phyloP scores from a whole-genome alignment of 2,113 vertebrate species.

The Canis aureus region DNA sequence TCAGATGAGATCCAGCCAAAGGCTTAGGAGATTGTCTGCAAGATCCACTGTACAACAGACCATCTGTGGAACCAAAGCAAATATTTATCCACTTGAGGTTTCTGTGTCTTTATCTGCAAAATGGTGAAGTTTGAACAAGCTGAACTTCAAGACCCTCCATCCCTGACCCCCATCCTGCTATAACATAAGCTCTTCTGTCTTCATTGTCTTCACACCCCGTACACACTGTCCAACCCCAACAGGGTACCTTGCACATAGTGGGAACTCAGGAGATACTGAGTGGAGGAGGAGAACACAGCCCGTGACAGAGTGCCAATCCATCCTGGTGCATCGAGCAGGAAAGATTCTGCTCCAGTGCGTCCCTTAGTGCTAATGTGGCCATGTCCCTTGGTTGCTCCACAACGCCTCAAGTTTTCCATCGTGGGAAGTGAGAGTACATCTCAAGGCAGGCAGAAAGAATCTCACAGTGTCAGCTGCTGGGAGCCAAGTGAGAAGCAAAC shows the following conservation, averaged over 20 bases:
- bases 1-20: neutral
- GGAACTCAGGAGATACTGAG: neutral
- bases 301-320: fast-evolving
- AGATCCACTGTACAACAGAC: neutral
- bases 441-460: neutral
- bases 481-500: neutral
- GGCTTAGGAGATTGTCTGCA: neutral
- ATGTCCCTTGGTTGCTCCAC: neutral
- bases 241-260: neutral
- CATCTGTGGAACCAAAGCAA: neutral
- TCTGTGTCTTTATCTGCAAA: neutral
- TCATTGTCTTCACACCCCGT: neutral
- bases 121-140: neutral
- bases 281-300: neutral
- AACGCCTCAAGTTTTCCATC: neutral
- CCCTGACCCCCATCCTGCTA: too few species aligned
- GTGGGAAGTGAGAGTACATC: neutral
- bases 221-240: neutral
- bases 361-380: fast-evolving
- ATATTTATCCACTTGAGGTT: neutral
- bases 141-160: neutral
- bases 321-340: fast-evolving
- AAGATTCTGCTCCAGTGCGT: neutral
- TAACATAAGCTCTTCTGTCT: neutral
- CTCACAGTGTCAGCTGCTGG: fast-evolving